A percentile compares a stretch with the other conserved stretches of the same genome.
Evolutionary conservation across 2,888 invertebrate genomes (phyloP).

Genomic region (Hydraecia micacea): DNA sequence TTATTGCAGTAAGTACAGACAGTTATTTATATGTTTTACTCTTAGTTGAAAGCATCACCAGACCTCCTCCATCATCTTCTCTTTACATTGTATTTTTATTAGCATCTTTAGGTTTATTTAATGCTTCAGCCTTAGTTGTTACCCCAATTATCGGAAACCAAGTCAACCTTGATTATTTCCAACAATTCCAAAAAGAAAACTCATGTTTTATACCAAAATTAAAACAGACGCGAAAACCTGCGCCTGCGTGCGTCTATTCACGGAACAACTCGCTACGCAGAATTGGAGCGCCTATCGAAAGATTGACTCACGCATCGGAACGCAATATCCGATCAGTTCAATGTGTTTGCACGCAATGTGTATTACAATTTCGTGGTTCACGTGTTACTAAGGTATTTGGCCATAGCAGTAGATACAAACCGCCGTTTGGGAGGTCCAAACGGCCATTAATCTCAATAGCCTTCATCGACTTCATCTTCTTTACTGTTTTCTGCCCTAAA

Average conservation of each 20-base stretch:
- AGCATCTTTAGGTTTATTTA: not conserved
- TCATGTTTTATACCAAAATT: constrained; percentile 45
- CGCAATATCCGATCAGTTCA: constrained; percentile 74
- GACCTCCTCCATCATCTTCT: not conserved
- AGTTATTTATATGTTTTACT: not conserved
- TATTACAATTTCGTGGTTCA: constrained; percentile 59
- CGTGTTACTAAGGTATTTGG: constrained; percentile 52
- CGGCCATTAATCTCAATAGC: not conserved
- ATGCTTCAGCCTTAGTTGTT: not conserved
- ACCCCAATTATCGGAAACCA: not conserved
- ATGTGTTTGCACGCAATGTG: constrained; percentile 65
- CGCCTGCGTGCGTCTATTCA: constrained; percentile 71
- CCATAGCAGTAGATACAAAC: constrained; percentile 29
- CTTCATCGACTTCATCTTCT: not conserved
- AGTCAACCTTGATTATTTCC: constrained; percentile 12
- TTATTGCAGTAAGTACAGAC: constrained; percentile 12
- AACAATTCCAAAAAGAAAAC: constrained; percentile 35
- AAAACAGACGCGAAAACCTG: constrained; percentile 59
- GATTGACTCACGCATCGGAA: constrained; percentile 80
- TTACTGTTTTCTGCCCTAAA: not conserved
- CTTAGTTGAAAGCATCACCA: not conserved
- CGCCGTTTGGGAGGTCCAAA: constrained; percentile 1
- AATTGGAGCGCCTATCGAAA: constrained; percentile 78
- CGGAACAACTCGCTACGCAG: constrained; percentile 74
- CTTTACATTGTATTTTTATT: not conserved